Conservation (phyloP, 2,113 vertebrate genomes). For the Oreochromis aureus region DNA sequence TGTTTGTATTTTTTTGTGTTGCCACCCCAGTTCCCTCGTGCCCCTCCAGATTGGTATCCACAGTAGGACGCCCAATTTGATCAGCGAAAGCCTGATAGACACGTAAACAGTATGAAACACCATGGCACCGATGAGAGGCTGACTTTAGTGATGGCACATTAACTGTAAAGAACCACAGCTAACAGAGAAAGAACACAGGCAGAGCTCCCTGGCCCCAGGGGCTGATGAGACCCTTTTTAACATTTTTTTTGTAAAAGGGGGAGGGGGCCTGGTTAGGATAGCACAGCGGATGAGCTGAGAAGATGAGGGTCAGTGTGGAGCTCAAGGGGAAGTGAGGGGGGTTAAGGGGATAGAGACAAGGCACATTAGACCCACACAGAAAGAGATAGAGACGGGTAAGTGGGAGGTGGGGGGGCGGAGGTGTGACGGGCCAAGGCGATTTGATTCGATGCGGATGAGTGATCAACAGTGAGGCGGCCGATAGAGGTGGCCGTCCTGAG, state of each 20-base stretch:
- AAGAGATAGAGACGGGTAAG: slow-evolving; percentile 45
- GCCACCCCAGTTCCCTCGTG: slow-evolving; percentile 55
- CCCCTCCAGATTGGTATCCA: slow-evolving; percentile 70
- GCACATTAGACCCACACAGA: slow-evolving; percentile 45
- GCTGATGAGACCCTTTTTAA: not conserved
- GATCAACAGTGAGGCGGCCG: slow-evolving; percentile 59
- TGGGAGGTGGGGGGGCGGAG: not conserved
- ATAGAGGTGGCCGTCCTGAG: slow-evolving; percentile 38
- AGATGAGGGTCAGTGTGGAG: slow-evolving; percentile 65
- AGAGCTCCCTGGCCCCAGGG: slow-evolving; percentile 1
- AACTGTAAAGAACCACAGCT: slow-evolving; percentile 32
- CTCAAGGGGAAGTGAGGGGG: not conserved
- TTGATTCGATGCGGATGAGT: slow-evolving; percentile 72
- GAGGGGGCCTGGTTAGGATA: slow-evolving; percentile 40
- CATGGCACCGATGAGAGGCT: slow-evolving; percentile 59
- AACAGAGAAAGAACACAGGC: slow-evolving; percentile 15
- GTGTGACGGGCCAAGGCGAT: slow-evolving; percentile 29
- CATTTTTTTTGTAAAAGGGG: not conserved
- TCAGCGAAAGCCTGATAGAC: slow-evolving; percentile 61
- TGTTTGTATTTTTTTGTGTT: not conserved
- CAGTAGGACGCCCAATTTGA: slow-evolving; percentile 65
- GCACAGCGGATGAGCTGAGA: slow-evolving; percentile 58
- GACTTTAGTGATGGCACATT: slow-evolving; percentile 50
- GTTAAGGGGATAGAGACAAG: slow-evolving; percentile 30
- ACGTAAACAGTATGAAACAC: slow-evolving; percentile 58